A percentile compares a stretch with the other conserved stretches of the same genome.
Conservation (phyloP, 2,113 vertebrate genomes). For the Dromaius novaehollandiae region DNA sequence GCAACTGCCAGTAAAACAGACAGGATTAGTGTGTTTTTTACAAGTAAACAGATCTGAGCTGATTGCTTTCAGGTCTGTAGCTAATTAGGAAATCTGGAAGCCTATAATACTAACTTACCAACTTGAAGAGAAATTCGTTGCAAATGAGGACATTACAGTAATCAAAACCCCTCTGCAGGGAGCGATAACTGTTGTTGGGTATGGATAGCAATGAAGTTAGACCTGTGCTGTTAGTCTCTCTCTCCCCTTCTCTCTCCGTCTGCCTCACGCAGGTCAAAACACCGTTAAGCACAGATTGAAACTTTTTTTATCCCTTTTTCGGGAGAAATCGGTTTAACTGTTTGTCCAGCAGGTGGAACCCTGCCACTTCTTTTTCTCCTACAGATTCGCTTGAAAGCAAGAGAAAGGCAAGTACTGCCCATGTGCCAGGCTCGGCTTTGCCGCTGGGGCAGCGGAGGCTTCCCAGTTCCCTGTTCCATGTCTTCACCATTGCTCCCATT, state of each 20-base stretch:
- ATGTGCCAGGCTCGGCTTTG: rapidly evolving
- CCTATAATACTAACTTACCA: not conserved
- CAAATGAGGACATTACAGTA: not conserved
- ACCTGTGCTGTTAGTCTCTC: not conserved
- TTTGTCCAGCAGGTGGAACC: slow-evolving; percentile 64
- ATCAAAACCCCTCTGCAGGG: not conserved
- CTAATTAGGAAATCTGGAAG: not conserved
- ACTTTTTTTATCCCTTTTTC: not conserved
- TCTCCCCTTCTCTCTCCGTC: not conserved
- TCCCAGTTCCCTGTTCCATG: not conserved
- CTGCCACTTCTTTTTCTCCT: slow-evolving; percentile 27
- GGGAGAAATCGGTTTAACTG: not conserved
- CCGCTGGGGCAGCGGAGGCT: not conserved
- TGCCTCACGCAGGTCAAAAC: not conserved
- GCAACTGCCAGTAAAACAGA: not conserved
- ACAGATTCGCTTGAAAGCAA: rapidly evolving
- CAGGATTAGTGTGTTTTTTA: not conserved
- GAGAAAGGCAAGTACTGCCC: rapidly evolving
- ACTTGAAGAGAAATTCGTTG: not conserved
- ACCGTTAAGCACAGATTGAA: rapidly evolving
- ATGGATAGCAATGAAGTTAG: not conserved
- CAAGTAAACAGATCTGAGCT: not conserved
- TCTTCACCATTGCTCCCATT: not conserved
- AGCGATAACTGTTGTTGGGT: not conserved
- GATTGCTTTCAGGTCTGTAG: not conserved